Evolutionary conservation across 2,888 invertebrate species (phyloP), one percentile per base, ranked within the genome.

Genomic region (Macropis europaea): DNA sequence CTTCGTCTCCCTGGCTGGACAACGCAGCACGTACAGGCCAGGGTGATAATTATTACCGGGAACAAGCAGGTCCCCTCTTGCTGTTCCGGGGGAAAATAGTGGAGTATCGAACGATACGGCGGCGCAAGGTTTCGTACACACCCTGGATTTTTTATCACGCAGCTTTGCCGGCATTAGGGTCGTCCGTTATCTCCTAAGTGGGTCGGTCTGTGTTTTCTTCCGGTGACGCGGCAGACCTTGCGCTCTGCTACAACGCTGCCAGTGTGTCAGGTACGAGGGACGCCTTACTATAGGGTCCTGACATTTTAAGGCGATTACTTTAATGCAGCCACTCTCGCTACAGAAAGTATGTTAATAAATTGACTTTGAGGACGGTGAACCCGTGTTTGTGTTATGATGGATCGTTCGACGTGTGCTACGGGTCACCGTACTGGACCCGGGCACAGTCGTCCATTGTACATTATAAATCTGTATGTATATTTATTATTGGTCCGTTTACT

Each of bases 31-130:
- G 30, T 30, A 32, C 6, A 26, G 17, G 17, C n/a, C 36, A 7
- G n/a, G 17, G 48, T 42, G 52, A 63, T 50, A 63, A 66, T 66
- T 52, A 63, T 52, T 52, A 45, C 50, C 9, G 9, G 57, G 38
- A 32, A 38, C 52, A 63, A 45, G 28, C 36, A 13, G 9, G 22
- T 24, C 15, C 24, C 38, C 28, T 17, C 45, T 45, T 15, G n/a
- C n/a, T 32, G 11, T 4, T 3, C 2, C 19, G 43, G 4, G 40
- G 22, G 60, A 38, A 47, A 56, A 47, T 22, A 48, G 26, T 17
- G 0, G 5, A 24, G 26, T 13, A 11, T 17, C 1, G 17, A 38
- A 9, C 9, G 13, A 6, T 5, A 42, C 5, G 2, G 42, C 36
- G 24, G 2, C 24, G 19, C 52, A 11, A 36, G 15, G 26, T 38